Evolutionary conservation across 2,113 vertebrate species (phyloP), one percentile per base, ranked within the genome.

Genomic region (Castor canadensis): DNA sequence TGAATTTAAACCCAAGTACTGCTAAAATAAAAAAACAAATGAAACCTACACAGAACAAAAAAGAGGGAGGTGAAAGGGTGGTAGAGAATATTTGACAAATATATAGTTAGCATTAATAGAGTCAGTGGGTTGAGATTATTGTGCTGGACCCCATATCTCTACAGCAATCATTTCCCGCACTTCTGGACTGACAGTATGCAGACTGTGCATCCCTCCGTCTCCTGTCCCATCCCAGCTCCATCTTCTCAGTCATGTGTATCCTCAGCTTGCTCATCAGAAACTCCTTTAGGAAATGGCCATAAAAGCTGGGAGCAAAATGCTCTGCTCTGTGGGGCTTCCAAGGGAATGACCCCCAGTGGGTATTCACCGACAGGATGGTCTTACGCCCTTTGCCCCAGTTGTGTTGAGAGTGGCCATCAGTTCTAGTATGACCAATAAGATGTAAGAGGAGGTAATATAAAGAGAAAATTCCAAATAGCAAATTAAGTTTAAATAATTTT

Each of bases 401-500:
- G 54, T 16, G 60, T 52, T 73, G 40, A 10, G 20, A 30, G 32
- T 54, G 24, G 64, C 4, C 43, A 22, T n/a, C 38, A 54, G 73
- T 80, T 58, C 43, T 77, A n/a, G 11, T 91, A n/a, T 79, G n/a
- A 16, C 62, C 69, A 73, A 49, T 77, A 62, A n/a, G 49, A 80
- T 84, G 16, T 75, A 91, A 75, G 52, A 75, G 35, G n/a, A 84
- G 13, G 22, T 69, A 69, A 43, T 20, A 52, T 16, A 67, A 85
- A 81, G 54, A 60, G 40, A 73, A n/a, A 10, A 24, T 67, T 83
- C 49, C 12, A 91, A 52, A 49, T 13, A 85, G 28, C 28, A 92
- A 54, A 67, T 91, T 69, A 62, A 47, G 38, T 80, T 76, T 60
- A 58, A 72, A 71, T 83, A 93, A 95, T 87, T 90, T 38, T 87